Base-by-base conservation (phyloP, 2,888 invertebrate species). In the Epinotia brunnichana region DNA sequence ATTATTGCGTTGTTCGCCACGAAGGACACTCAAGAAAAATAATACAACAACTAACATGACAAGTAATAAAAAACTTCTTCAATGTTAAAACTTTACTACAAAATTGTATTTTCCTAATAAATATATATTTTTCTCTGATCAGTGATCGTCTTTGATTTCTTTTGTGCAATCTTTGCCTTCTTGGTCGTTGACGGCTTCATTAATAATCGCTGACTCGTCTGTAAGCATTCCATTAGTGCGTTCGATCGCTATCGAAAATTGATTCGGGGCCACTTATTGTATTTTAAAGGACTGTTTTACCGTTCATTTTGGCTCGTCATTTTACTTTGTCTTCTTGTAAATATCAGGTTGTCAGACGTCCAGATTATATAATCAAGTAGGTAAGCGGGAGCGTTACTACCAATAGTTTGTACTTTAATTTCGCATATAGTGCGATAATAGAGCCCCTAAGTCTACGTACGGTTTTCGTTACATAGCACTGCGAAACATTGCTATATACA, bases 171-270 rank as follows among this genome's bases (percentile, higher is more conserved):
- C 56, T 57, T 62, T 68, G 39, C 62, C 61, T 60, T 60, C 54
- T 41, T 61, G 61, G 29, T 44, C 61, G 67, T 71, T 54, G 66
- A 56, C 56, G 48, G 61, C 29, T 56, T 67, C 71, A 67, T 71
- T 63, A 71, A 62, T 61, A 70, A 70, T 61, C 70, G 35, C 74
- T 54, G 62, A 67, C 53, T 63, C 57, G 35, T 44, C 66, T 24
- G 69, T 76, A 69, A 68, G 70, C 60, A 39, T 70, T 44, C 74
- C 73, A 73, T 72, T 67, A 74, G 72, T 68, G 48, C 60, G 67
- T 64, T 64, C 29, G 24, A 51, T 39, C 57, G 51, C 67, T 62
- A 67, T 67, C 62, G 67, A 70, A 61, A 67, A 73, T 56, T 69
- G 62, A 69, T 63, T 64, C 35, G 19, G 54, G 54, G 35, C 57